Percentiles rank a stretch among this genome's conserved stretches.
phyloP scores from a whole-genome alignment of 2,888 invertebrate species.

The Petrolisthes cinctipes region DNA sequence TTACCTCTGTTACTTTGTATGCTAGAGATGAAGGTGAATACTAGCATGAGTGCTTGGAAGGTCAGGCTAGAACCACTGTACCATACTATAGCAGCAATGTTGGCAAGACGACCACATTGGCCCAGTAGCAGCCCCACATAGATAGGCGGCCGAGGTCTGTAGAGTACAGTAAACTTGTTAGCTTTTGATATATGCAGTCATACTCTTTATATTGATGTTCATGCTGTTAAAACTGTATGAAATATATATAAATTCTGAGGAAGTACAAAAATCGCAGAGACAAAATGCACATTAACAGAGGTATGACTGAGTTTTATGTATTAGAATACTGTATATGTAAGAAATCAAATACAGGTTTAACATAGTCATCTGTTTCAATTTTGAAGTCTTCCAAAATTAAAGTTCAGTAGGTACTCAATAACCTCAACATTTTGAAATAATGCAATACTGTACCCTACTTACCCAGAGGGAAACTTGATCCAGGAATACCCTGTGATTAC shows the following conservation, averaged over 20 bases:
- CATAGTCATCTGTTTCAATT: not conserved
- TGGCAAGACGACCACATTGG: slow-evolving; percentile 54
- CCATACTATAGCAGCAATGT: slow-evolving; percentile 55
- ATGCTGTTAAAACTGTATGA: not conserved
- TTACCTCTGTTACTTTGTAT: slow-evolving; percentile 51
- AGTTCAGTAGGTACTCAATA: too few species aligned
- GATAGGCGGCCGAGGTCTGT: slow-evolving; percentile 10
- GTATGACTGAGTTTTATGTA: not conserved
- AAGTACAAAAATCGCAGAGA: not conserved
- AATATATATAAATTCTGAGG: not conserved
- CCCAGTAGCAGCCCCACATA: slow-evolving; percentile 41
- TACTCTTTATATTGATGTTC: too few species aligned
- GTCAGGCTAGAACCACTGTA: slow-evolving; percentile 22
- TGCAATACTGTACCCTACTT: not conserved
- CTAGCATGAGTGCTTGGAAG: slow-evolving; percentile 40
- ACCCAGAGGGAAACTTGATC: slow-evolving; percentile 27
- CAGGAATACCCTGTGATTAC: slow-evolving; percentile 37
- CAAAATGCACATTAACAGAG: not conserved
- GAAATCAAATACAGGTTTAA: not conserved
- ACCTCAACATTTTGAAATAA: too few species aligned
- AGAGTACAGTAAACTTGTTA: not conserved
- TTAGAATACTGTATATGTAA: not conserved
- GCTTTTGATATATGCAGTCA: too few species aligned
- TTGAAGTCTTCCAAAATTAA: too few species aligned
- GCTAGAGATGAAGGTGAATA: slow-evolving; percentile 43